These are phyloP conservation scores for Planiliza haematocheilus DNA, from an alignment of 2,113 vertebrate species.

Conservation along the genomic window DNA sequence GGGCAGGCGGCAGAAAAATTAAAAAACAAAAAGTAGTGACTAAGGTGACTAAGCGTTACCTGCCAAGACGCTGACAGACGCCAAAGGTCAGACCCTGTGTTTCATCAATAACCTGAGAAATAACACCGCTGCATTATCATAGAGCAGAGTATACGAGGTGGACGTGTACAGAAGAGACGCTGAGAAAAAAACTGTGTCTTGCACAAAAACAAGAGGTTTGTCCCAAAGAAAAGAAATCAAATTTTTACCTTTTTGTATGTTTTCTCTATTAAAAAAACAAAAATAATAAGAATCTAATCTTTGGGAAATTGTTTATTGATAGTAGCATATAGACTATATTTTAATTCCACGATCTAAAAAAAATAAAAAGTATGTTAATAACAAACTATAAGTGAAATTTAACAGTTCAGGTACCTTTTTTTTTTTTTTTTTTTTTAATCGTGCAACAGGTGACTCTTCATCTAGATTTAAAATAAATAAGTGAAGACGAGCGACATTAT, in stretches of 20 bases:
- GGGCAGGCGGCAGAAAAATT: background rate
- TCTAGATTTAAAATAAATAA: conserved; percentile 10
- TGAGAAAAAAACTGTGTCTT: conserved; percentile 59
- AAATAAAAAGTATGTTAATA: conserved; percentile 57
- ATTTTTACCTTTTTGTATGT: conserved; percentile 75
- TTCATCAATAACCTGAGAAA: conserved; percentile 48
- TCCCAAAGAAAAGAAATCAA: conserved; percentile 76
- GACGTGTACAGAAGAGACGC: conserved; percentile 49
- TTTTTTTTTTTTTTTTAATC: conserved; percentile 27
- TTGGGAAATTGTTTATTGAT: conserved; percentile 69
- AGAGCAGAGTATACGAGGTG: conserved; percentile 27
- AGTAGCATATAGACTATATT: conserved; percentile 72
- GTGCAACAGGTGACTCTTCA: conserved; percentile 47
- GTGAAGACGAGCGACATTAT: background rate
- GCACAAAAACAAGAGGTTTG: conserved; percentile 63
- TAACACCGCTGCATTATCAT: conserved; percentile 46
- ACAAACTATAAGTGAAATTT: conserved; percentile 57
- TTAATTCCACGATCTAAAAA: conserved; percentile 69
- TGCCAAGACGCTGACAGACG: conserved; percentile 33
- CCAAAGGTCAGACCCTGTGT: conserved; percentile 78
- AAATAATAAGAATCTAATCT: conserved; percentile 51
- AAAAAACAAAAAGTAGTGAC: conserved; percentile 5
- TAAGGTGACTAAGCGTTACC: conserved; percentile 45
- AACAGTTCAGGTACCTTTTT: conserved; percentile 69
- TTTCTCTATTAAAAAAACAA: conserved; percentile 43